Percentiles rank a stretch among this genome's conserved stretches.
These are phyloP conservation scores for Craniophora ligustri DNA, from an alignment of 2,888 invertebrate genomes.

Conservation along the genomic window DNA sequence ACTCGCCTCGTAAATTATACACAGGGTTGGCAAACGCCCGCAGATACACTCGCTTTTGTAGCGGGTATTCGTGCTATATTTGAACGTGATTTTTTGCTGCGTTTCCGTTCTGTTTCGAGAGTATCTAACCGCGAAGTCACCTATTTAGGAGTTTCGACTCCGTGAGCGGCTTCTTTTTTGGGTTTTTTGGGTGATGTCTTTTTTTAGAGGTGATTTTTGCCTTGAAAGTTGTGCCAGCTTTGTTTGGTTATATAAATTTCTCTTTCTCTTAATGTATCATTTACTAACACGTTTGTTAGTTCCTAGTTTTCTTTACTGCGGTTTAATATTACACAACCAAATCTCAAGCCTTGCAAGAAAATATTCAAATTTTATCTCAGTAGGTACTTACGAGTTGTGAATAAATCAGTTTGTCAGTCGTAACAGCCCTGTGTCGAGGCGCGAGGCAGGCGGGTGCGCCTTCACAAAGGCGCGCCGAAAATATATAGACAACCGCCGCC, in stretches of 20 bases:
- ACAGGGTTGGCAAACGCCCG: conserved; percentile 51
- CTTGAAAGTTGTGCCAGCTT: too few species aligned
- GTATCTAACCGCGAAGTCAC: not conserved
- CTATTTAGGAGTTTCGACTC: not conserved
- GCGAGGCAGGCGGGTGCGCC: conserved; percentile 68
- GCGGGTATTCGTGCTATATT: conserved; percentile 7
- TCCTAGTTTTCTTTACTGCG: too few species aligned
- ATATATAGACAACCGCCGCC: conserved; percentile 68
- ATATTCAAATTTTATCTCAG: too few species aligned
- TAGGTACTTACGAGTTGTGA: too few species aligned
- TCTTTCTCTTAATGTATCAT: too few species aligned
- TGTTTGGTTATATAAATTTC: too few species aligned
- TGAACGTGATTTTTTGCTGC: conserved; percentile 9
- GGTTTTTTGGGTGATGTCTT: too few species aligned
- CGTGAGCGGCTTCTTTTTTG: too few species aligned
- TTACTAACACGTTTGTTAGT: too few species aligned
- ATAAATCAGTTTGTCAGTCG: conserved; percentile 30
- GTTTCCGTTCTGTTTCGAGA: conserved; percentile 2
- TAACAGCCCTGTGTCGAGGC: conserved; percentile 54
- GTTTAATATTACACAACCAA: too few species aligned
- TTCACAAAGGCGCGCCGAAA: conserved; percentile 81
- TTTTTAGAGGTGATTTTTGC: too few species aligned
- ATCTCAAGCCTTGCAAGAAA: too few species aligned
- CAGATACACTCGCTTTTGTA: conserved; percentile 6
- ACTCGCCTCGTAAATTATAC: conserved; percentile 65